Percentiles rank a stretch among this genome's conserved stretches.
phyloP scores from a whole-genome alignment of 2,113 vertebrate genomes.

The Salvelinus alpinus region DNA sequence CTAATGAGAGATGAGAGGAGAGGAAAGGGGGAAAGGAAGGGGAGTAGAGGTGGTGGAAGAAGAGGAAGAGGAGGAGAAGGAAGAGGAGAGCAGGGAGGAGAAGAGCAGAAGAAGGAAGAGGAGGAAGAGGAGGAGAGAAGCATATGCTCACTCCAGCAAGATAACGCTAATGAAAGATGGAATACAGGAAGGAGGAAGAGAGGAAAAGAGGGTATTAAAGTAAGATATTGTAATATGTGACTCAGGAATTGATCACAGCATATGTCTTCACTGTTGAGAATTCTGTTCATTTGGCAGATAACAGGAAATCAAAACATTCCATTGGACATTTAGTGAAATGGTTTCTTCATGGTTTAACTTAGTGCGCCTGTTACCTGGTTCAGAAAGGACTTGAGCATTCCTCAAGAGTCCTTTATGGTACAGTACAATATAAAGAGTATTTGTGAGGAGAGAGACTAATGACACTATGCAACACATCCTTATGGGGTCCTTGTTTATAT shows the following conservation, averaged over 20 bases:
- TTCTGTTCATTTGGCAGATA: too few relatives aligned
- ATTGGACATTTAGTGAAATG: too few relatives aligned
- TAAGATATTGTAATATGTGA: not conserved
- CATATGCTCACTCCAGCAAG: slow-evolving; percentile 82
- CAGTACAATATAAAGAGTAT: not conserved
- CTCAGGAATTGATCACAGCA: not conserved
- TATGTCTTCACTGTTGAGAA: not conserved
- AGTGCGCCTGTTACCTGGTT: too few relatives aligned
- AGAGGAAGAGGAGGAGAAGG: not conserved
- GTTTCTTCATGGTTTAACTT: too few relatives aligned
- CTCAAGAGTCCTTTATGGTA: not conserved
- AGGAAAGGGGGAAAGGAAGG: slow-evolving; percentile 41
- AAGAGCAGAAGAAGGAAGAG: slow-evolving; percentile 5
- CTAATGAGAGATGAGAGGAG: slow-evolving; percentile 78
- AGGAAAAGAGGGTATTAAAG: slow-evolving; percentile 5
- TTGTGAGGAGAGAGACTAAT: slow-evolving; percentile 52
- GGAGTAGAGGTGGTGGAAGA: slow-evolving; percentile 6
- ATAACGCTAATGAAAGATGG: slow-evolving; percentile 74
- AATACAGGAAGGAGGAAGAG: not conserved
- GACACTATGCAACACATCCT: slow-evolving; percentile 55
- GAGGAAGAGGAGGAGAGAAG: slow-evolving; percentile 18
- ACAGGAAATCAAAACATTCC: too few relatives aligned
- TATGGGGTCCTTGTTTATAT: slow-evolving; percentile 71
- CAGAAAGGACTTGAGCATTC: not conserved
- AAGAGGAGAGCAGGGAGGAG: not conserved